These are phyloP conservation scores for Pocillopora grandis DNA, from an alignment of 92 coral and sea anemone genomes.

Conservation along the genomic window DNA sequence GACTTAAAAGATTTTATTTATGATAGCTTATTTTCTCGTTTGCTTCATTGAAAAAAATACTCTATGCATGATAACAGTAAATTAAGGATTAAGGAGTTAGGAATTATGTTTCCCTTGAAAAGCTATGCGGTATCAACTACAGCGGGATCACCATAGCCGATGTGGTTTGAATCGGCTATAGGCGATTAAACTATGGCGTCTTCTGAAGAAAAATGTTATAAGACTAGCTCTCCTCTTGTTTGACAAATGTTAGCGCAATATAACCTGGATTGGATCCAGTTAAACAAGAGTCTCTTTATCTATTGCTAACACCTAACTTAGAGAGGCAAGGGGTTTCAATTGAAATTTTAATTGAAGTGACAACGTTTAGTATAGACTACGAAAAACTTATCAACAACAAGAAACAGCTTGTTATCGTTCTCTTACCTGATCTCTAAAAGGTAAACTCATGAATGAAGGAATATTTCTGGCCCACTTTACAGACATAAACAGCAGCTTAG, in stretches of 20 bases:
- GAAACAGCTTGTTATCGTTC: neutral
- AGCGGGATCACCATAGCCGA: neutral
- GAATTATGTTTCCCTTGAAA: too few species aligned
- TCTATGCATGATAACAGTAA: too few species aligned
- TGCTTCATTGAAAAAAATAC: too few species aligned
- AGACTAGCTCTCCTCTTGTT: too few species aligned
- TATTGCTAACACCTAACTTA: neutral
- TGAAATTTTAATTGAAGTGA: neutral
- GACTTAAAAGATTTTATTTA: too few species aligned
- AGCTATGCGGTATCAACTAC: too few species aligned
- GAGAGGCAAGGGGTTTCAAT: neutral
- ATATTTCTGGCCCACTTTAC: slow-evolving; percentile 99
- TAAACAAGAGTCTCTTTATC: neutral
- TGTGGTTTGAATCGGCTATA: neutral
- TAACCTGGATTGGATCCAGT: too few species aligned
- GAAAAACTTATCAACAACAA: neutral
- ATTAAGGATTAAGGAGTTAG: too few species aligned
- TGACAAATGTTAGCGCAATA: too few species aligned
- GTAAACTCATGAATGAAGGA: slow-evolving; percentile 88
- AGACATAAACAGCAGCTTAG: slow-evolving; percentile 93
- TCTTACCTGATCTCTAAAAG: slow-evolving; percentile 93
- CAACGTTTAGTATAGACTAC: neutral
- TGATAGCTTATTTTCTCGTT: too few species aligned
- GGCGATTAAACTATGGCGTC: neutral
- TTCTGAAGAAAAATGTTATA: too few species aligned